Evolutionary conservation across 2,113 vertebrate species (phyloP), one percentile per base, ranked within the genome.

Genomic region (Alexandromys fortis): DNA sequence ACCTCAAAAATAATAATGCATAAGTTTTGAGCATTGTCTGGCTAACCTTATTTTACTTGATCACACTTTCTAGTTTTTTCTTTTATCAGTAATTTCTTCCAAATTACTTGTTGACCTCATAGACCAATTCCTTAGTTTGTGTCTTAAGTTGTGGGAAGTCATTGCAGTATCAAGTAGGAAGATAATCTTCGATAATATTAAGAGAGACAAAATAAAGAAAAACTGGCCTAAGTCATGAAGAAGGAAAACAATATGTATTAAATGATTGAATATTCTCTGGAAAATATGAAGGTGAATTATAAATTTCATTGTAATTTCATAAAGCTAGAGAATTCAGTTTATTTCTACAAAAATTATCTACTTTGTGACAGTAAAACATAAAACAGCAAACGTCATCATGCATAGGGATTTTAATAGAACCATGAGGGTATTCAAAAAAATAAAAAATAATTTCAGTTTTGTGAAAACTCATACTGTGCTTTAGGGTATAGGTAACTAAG

Each of bases 401-500:
- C 12, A 58, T 10, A 49, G 52, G 12, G 55, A 85, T n/a, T 86
- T 35, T n/a, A 10, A 49, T 4, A 49, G 3, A 6, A 19, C 42
- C 38, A 73, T 33, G 47, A 47, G 4, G 3, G 3, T 47, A 38
- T 47, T 1, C 42, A 47, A 19, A 5, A 2, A 12, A 55, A 16
- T 7, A 3, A 35, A 4, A 4, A 3, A 2, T 12, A 4, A 4
- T 12, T 79, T 73, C 47, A 3, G 0, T 49, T 4, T 30, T 3
- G 9, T 45, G 16, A 91, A 21, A 70, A 21, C 38, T 17, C 5
- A 67, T 75, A 11, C 10, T 22, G n/a, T n/a, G 11, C 22, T 47
- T 47, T 12, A 35, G 5, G 2, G 5, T 12, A 45, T 24, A 45
- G 6, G 14, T 3, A 63, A n/a, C n/a, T 3, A 8, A 58, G 11